Evolutionary conservation across 1,140 invertebrate genomes (phyloP), one percentile per base, ranked within the genome.

Genomic region (Episyrphus balteatus): DNA sequence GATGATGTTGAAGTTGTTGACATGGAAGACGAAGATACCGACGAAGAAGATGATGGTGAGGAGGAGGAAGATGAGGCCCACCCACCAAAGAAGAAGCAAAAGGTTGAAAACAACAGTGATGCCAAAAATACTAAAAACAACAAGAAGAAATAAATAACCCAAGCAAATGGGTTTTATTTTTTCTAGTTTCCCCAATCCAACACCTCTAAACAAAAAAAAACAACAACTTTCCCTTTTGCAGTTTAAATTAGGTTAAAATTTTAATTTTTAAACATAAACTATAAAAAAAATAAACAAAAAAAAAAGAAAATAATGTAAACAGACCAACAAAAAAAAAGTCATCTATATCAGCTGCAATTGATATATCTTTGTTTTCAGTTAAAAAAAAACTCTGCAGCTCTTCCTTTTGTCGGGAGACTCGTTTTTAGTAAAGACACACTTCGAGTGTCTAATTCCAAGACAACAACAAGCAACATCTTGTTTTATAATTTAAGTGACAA

Each of bases 1-100:
- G 79, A 84, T 52, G 61, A 66, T 40, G 62, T 62, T 21, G 77
- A 81, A 59, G 81, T 84, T 67, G 82, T 84, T 47, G 83, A 84
- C 51, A 81, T 84, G 73, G 83, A 84, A 50, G 83, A 85, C 51
- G 82, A 86, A 56, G 81, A 84, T 38, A 83, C 86, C 14, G 83
- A 85, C 55, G 81, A 83, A 46, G 83, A 86, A 56, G 78, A 80
- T 64, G 77, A 79, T 49, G 77, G 78, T 36, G 78, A 80, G 42
- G 79, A 80, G 42, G 78, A 80, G 38, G 78, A 79, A 42, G 77
- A 77, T 31, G 77, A 76, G 55, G 73, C 75, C 21, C 77, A 77
- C 59, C 44, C 33, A 19, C 36, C 31, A 26, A 76, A 74, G 58
- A 80, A 81, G 68, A 79, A 80, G 53, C 70, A 75, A 52, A 81